Base-by-base conservation (phyloP, 2,888 invertebrate genomes). In the Monopis laevigella region DNA sequence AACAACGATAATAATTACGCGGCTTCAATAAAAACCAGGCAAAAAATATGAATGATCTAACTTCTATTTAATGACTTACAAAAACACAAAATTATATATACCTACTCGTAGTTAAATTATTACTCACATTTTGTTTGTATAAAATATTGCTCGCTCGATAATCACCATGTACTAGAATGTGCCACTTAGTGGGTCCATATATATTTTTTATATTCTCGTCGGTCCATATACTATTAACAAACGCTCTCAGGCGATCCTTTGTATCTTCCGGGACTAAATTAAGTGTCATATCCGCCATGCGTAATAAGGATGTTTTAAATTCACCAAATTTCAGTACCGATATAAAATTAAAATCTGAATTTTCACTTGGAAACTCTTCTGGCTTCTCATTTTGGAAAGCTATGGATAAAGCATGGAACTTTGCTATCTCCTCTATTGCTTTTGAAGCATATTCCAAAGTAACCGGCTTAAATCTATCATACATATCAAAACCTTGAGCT, bases 331-430 rank as follows among this genome's bases (percentile, higher is more conserved):
- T 11, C 13, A 21, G 6, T 18, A 10, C 2, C 2, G 11, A 11
- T 3, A 16, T 6, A 6, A 36, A 7, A 12, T 36, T 12, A 11
- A 11, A 16, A n/a, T 41, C 24, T 8, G 26, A 14, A 4, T 14
- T 11, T 2, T 3, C 3, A 2, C 2, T 19, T 28, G 8, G 13
- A 8, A 40, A 29, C 29, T 29, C 18, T n/a, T 36, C 42, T 8
- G 42, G 42, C 3, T 36, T n/a, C 4, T 42, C 35, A n/a, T 36
- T 48, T 39, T 48, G 51, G 41, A 55, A 42, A 1, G 52, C 54
- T 7, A 54, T 51, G 0, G 75, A 72, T 1, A 75, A 44, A 0
- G 77, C 77, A 46, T 81, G 81, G 43, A 72, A 58, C 43, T 68
- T 69, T 0, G 70, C 74, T 16, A 78, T 48, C 14, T 56, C 56